Conservation (phyloP, 2,113 vertebrate species). For the Tympanuchus pallidicinctus region DNA sequence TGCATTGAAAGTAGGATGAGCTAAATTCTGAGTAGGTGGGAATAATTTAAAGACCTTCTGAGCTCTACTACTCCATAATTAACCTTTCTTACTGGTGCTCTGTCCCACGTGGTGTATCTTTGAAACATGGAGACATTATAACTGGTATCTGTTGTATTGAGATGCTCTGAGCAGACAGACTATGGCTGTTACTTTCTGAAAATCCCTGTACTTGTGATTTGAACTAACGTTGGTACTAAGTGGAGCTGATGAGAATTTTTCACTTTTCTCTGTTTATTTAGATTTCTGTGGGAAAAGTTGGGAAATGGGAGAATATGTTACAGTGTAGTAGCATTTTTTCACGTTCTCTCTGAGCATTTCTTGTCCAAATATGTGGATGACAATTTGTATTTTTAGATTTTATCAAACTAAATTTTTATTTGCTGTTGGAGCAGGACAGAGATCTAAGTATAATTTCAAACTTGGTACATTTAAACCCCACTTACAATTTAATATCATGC, state of each 20-base stretch:
- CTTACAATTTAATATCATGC: neutral
- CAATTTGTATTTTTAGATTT: neutral
- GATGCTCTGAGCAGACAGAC: neutral
- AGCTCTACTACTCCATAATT: neutral
- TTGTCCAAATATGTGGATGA: neutral
- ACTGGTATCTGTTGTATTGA: neutral
- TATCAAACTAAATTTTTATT: neutral
- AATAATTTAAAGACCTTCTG: neutral
- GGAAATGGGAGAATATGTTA: neutral
- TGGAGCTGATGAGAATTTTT: neutral
- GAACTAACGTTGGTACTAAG: neutral
- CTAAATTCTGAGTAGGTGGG: neutral
- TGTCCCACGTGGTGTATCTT: fast-evolving
- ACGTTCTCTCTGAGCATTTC: neutral
- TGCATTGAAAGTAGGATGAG: neutral
- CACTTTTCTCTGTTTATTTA: neutral
- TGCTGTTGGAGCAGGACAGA: neutral
- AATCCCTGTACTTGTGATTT: neutral
- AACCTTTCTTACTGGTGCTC: neutral
- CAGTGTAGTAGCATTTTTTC: neutral
- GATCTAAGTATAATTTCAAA: neutral
- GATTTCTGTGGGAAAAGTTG: neutral
- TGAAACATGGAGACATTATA: neutral
- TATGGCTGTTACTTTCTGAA: neutral
- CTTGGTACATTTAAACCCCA: neutral